phyloP scores from a whole-genome alignment of 2,797 vertebrate species.

The Sorex maritimensis region DNA sequence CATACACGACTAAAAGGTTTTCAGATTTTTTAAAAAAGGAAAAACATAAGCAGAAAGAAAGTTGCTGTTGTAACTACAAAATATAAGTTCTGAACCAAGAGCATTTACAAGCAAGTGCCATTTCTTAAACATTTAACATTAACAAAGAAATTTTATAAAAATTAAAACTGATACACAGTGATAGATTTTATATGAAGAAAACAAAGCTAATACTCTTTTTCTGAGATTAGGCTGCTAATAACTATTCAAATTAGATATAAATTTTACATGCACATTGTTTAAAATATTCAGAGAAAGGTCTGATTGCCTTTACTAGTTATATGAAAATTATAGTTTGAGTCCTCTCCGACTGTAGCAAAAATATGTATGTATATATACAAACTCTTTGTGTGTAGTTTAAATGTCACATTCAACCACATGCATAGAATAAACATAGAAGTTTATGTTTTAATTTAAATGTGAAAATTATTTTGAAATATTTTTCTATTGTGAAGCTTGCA shows the following conservation, averaged over 20 bases:
- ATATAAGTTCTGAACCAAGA: constrained; percentile 93
- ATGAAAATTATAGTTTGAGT: constrained; percentile 96
- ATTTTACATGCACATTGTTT: constrained; percentile 99
- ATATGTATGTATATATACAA: constrained; percentile 84
- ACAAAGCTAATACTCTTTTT: constrained; percentile 95
- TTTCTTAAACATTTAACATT: constrained; percentile 90
- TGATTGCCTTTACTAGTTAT: constrained; percentile 98
- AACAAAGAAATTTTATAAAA: constrained; percentile 91
- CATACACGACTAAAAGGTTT: constrained; percentile 86
- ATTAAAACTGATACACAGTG: constrained; percentile 92
- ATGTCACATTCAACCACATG: constrained; percentile 88
- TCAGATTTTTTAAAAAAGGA: constrained; percentile 88
- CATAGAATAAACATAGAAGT: constrained; percentile 57
- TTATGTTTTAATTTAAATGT: constrained; percentile 67
- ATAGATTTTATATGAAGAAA: constrained; percentile 96
- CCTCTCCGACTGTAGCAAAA: constrained; percentile 90
- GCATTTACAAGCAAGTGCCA: constrained; percentile 94
- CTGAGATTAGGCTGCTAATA: constrained; percentile 98
- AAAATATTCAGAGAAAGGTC: constrained; percentile 99
- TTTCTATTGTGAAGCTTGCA: constrained; percentile 84
- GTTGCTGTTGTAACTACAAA: constrained; percentile 91
- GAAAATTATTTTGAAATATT: constrained; percentile 87
- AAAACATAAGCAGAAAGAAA: constrained; percentile 85
- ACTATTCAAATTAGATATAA: constrained; percentile 99
- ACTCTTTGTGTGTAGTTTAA: constrained; percentile 84